Base-by-base conservation (phyloP, 64 coral and sea anemone species). In the Cladopsammia gracilis region DNA sequence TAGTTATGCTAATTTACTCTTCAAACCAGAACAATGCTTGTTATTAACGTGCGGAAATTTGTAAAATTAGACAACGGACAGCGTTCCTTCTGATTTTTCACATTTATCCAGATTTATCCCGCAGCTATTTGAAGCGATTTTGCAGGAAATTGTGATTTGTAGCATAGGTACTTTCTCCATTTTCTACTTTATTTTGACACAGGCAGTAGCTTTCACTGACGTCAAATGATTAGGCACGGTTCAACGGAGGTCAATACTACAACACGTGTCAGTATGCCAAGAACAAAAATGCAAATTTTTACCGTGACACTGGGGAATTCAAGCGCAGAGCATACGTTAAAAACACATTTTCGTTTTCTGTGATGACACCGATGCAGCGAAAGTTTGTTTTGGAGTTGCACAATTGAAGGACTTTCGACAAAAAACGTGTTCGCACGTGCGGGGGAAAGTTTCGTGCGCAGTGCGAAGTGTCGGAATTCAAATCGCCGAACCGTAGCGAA, bases 201-300 rank as follows among this genome's bases (percentile, higher is more conserved):
- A 20, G 12, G 60, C 61, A 15, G 16, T 16, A 75, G 72, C 47
- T 50, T 49, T 22, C 45, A n/a, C 10, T 84, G 18, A 84, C 80
- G 80, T 84, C 62, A 84, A 51, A 24, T 67, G 19, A 67, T 84
- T 84, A 22, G 44, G 34, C 4, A 64, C 80, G 80, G 80, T 68
- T 84, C 80, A 84, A n/a, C 9, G 42, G 48, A 67, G 80, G 80
- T 84, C 60, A 84, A 84, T 84, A 12, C 58, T 18, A 13, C 7
- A 84, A 84, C 80, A 84, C 62, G 80, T 84, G 80, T 84, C 61
- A 67, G 9, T 45, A 82, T 53, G 56, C 15, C 58, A 64, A 68
- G 80, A 84, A 68, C 62, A 23, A 18, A 82, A 84, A 84, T 84
- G 80, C 62, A 48, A 84, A 84, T 84, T 84, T 67, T 68, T 20